Conservation (phyloP, 2,113 vertebrate genomes). For the Tragelaphus imberbis region DNA sequence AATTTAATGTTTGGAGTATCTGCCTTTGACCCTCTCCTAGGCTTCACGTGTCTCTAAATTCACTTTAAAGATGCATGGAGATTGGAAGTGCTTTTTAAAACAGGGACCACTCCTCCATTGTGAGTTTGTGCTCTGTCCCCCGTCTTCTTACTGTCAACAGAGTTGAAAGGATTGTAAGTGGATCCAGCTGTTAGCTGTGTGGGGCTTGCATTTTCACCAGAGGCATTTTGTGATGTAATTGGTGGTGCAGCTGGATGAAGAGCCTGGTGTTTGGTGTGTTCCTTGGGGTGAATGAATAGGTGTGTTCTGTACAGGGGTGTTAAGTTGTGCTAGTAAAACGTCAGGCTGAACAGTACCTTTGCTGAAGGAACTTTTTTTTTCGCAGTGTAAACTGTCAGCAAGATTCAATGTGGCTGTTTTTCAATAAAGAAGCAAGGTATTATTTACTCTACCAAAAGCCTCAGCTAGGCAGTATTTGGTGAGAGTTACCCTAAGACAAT, state of each 20-base stretch:
- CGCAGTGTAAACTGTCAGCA: background rate
- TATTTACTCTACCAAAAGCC: background rate
- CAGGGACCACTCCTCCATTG: background rate
- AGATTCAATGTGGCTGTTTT: background rate
- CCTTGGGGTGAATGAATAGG: background rate
- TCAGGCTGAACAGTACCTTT: background rate
- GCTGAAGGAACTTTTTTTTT: background rate
- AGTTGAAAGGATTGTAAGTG: background rate
- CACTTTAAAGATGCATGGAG: background rate
- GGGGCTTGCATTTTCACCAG: background rate
- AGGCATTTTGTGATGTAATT: background rate
- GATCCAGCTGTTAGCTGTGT: slow-evolving; percentile 32
- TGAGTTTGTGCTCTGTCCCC: background rate
- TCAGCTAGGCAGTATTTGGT: background rate
- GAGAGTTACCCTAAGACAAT: background rate
- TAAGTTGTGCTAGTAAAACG: background rate
- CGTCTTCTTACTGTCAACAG: background rate
- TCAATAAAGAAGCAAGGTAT: background rate
- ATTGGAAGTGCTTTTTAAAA: background rate
- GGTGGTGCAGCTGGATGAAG: background rate
- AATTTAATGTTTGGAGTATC: background rate
- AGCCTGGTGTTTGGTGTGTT: background rate
- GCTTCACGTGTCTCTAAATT: background rate
- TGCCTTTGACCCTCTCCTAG: background rate
- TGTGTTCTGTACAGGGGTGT: background rate